Percentiles rank a stretch among this genome's conserved stretches.
phyloP scores from a whole-genome alignment of 2,888 invertebrate species.

The Ernsta delagoae region DNA sequence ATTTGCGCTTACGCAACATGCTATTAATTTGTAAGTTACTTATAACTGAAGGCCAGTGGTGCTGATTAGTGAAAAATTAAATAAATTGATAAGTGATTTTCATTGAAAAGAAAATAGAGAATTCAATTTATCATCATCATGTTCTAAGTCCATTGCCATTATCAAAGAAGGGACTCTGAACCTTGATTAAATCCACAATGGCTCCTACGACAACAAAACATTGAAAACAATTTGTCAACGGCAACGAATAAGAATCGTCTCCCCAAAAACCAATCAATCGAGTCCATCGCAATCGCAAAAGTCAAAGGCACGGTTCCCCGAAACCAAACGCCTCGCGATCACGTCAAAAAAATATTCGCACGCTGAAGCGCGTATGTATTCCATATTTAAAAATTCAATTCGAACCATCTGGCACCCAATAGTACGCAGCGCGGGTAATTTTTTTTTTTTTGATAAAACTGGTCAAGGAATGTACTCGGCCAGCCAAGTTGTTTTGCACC shows the following conservation, averaged over 20 bases:
- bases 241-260: conserved; percentile 27
- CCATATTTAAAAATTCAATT: conserved; percentile 33
- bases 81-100: too few relatives aligned
- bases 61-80: too few relatives aligned
- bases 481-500: conserved; percentile 65
- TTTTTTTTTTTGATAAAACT: conserved; percentile 50
- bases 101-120: too few relatives aligned
- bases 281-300: conserved; percentile 20
- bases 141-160: background rate
- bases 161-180: background rate
- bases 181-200: conserved; percentile 18
- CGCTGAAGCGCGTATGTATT: conserved; percentile 32
- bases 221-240: conserved; percentile 32
- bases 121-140: background rate
- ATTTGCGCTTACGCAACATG: too few relatives aligned
- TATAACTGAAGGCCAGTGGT: too few relatives aligned
- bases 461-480: conserved; percentile 65
- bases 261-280: conserved; percentile 35
- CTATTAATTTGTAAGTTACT: too few relatives aligned
- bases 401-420: conserved; percentile 35
- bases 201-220: conserved; percentile 20
- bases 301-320: conserved; percentile 25
- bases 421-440: conserved; percentile 38
- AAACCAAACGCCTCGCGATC: conserved; percentile 10
- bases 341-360: conserved; percentile 35